Conservation (phyloP, 2,113 vertebrate genomes). For the Hemiscyllium ocellatum region DNA sequence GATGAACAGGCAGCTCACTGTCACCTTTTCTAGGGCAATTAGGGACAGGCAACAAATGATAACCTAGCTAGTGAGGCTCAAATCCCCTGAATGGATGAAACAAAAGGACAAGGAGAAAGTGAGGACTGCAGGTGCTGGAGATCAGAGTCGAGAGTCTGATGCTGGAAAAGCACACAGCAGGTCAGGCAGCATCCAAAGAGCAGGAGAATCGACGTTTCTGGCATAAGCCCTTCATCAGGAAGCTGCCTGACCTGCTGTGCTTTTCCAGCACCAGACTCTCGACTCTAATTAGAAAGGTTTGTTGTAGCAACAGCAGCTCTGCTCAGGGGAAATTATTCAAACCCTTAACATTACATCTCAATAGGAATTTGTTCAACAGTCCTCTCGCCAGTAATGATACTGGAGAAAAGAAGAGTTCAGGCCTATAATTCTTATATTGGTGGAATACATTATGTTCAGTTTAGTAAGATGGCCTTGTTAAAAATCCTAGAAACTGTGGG, state of each 20-base stretch:
- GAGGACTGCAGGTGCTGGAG: no score
- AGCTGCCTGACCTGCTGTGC: background rate
- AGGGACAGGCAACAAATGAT: no score
- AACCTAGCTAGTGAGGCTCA: no score
- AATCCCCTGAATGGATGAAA: background rate
- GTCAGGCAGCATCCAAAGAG: no score
- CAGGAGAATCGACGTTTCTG: no score
- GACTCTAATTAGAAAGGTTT: no score
- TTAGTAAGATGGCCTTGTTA: background rate
- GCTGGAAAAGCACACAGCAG: no score
- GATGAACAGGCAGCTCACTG: no score
- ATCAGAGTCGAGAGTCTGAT: no score
- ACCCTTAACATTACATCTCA: background rate
- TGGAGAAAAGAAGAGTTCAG: background rate
- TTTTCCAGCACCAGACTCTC: background rate
- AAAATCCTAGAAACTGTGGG: background rate
- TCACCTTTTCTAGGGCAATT: no score
- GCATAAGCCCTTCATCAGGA: no score
- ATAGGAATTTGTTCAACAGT: background rate
- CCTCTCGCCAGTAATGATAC: background rate
- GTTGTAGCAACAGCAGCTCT: background rate
- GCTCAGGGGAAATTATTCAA: background rate
- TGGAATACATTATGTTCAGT: background rate
- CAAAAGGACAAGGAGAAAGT: background rate
- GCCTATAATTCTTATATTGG: background rate